These are phyloP conservation scores for Brenthis daphne DNA, from an alignment of 2,888 invertebrate genomes.

Conservation along the genomic window DNA sequence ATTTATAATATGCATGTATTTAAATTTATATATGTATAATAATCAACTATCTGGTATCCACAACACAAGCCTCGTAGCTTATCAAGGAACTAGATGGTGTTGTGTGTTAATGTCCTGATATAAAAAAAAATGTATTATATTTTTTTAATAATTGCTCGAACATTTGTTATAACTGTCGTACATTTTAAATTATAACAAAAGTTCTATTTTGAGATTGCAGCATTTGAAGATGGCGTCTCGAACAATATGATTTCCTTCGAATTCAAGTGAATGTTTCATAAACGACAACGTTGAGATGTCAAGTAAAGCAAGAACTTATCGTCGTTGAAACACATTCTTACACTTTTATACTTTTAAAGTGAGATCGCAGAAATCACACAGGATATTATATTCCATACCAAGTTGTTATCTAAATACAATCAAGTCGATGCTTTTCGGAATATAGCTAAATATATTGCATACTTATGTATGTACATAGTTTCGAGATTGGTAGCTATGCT, in stretches of 20 bases:
- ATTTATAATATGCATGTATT: too few species aligned
- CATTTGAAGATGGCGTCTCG: conserved; percentile 2
- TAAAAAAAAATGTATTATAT: too few species aligned
- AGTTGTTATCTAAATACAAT: conserved; percentile 11
- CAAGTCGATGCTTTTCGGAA: not conserved
- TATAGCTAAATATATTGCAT: not conserved
- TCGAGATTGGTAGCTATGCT: too few species aligned
- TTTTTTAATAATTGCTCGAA: too few species aligned
- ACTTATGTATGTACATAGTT: too few species aligned
- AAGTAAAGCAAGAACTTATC: conserved; percentile 15
- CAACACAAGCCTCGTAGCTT: too few species aligned
- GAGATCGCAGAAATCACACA: conserved; percentile 1
- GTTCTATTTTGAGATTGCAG: not conserved
- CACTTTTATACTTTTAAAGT: conserved; percentile 13
- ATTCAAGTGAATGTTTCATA: conserved; percentile 14
- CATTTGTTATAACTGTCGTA: not conserved
- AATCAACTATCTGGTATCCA: too few species aligned
- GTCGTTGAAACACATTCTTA: conserved; percentile 12
- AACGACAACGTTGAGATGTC: conserved; percentile 12
- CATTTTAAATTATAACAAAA: not conserved
- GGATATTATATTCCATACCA: not conserved
- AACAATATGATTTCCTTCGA: conserved; percentile 14
- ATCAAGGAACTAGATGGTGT: too few species aligned
- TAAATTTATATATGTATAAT: too few species aligned
- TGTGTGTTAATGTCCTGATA: too few species aligned